Evolutionary conservation across 1,140 invertebrate genomes (phyloP).

Genomic region (Drosophila sp.): DNA sequence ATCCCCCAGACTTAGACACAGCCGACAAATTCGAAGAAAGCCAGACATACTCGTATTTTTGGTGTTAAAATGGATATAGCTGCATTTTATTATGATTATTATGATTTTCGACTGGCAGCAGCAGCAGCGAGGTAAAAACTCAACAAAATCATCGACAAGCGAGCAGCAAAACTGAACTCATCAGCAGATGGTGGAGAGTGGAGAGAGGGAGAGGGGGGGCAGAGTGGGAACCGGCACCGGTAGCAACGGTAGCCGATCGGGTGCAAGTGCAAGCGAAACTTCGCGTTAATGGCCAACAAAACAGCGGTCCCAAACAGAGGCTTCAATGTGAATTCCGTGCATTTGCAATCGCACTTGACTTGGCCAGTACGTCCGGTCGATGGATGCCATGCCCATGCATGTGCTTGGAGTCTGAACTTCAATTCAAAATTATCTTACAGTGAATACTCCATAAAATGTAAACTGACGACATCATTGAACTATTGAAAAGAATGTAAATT

Average conservation of each 20-base stretch:
- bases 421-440: constrained; percentile 29
- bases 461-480: too few species aligned
- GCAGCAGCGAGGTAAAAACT: constrained; percentile 51
- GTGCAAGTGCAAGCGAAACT: constrained; percentile 50
- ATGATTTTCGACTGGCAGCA: constrained; percentile 73
- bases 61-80: constrained; percentile 81
- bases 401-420: constrained; percentile 16
- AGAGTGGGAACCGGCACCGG: constrained; percentile 42
- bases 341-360: constrained; percentile 80
- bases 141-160: constrained; percentile 74
- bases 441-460: background rate
- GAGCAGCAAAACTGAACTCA: constrained; percentile 69
- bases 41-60: constrained; percentile 66
- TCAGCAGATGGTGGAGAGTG: constrained; percentile 41
- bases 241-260: constrained; percentile 73
- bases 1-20: constrained; percentile 7
- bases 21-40: constrained; percentile 19
- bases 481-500: too few species aligned
- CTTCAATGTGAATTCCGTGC: constrained; percentile 79
- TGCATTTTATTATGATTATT: constrained; percentile 81
- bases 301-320: constrained; percentile 21
- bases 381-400: constrained; percentile 39
- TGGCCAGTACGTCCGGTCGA: constrained; percentile 68
- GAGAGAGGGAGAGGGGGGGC: background rate
- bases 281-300: constrained; percentile 69